A percentile compares a stretch with the other conserved stretches of the same genome.
phyloP scores from a whole-genome alignment of 2,797 vertebrate genomes.

The Sebastes hubbsi region DNA sequence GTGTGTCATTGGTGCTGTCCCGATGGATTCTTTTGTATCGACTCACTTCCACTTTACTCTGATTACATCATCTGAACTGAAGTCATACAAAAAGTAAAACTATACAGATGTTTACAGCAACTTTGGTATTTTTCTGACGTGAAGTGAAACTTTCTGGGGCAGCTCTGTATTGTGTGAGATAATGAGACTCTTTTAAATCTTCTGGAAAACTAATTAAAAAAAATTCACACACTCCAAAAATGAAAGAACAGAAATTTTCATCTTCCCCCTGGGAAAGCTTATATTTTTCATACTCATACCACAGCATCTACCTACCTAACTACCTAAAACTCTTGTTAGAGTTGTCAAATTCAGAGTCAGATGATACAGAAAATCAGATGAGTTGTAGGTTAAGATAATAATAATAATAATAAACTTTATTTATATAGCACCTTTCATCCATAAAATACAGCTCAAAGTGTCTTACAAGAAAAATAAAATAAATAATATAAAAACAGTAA shows the following conservation, averaged over 20 bases:
- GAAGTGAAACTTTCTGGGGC: background rate
- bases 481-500: too few species aligned
- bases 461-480: too few species aligned
- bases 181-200: background rate
- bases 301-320: too few species aligned
- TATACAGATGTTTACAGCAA: background rate
- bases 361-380: background rate
- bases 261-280: background rate
- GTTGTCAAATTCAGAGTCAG: background rate
- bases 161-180: background rate
- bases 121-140: background rate
- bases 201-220: background rate
- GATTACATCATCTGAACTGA: background rate
- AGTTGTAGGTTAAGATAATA: background rate
- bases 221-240: background rate
- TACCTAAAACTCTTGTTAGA: background rate
- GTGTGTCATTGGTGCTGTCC: background rate
- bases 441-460: too few species aligned
- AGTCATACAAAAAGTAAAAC: background rate
- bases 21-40: accelerated
- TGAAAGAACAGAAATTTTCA: background rate
- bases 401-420: too few species aligned
- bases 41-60: background rate
- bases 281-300: too few species aligned
- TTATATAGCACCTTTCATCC: too few species aligned